Conservation (phyloP, 2,113 vertebrate species). For the Theristicus caerulescens region DNA sequence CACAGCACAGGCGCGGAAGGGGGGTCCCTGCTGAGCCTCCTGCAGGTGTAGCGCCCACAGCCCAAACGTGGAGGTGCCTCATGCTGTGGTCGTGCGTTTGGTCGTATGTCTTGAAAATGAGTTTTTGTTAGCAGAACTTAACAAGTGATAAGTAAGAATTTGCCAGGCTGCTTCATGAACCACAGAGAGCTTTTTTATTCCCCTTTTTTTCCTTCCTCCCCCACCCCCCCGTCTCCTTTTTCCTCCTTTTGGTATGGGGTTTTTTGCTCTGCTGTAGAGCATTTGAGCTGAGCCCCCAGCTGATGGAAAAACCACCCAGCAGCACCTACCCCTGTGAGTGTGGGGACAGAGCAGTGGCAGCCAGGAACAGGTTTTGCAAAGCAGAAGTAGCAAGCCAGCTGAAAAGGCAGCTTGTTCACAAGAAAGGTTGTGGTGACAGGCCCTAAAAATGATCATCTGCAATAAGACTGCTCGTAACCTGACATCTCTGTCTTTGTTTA, state of each 20-base stretch:
- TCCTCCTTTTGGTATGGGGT: background rate
- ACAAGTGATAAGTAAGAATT: too few relatives aligned
- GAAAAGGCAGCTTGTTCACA: background rate
- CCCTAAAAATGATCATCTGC: background rate
- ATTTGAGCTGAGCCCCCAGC: background rate
- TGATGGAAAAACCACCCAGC: background rate
- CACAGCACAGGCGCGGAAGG: accelerated
- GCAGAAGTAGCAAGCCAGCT: background rate
- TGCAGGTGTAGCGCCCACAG: background rate
- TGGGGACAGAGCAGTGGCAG: background rate
- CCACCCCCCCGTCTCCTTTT: too few relatives aligned
- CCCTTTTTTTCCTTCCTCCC: too few relatives aligned
- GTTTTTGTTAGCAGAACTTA: background rate
- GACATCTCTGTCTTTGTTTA: background rate
- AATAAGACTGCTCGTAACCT: background rate
- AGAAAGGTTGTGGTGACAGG: background rate
- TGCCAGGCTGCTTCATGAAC: background rate
- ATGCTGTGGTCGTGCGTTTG: accelerated
- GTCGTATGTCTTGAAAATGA: background rate
- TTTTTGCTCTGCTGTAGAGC: background rate
- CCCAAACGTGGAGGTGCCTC: background rate
- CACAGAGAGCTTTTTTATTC: background rate
- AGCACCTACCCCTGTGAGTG: background rate
- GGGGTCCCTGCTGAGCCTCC: background rate
- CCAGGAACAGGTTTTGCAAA: background rate